Evolutionary conservation across 2,797 vertebrate species (phyloP), one percentile per base, ranked within the genome.

Genomic region (Chrysocyon brachyurus): DNA sequence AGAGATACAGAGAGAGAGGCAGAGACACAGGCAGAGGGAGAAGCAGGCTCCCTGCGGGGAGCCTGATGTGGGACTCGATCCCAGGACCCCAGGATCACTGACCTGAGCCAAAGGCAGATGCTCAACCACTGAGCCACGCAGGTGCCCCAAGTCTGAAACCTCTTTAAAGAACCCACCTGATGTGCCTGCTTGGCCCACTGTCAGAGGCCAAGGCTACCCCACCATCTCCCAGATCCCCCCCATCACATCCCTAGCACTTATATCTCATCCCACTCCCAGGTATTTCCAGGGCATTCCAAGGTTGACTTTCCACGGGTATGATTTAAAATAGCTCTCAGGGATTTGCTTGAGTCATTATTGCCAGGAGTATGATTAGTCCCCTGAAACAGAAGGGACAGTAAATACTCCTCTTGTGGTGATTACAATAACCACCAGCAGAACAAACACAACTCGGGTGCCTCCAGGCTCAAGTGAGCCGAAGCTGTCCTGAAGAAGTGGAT

Each of bases 361-460:
- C 64, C 91, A 81, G 16, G 59, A 79, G 78, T 46, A 86, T 9
- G 57, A 85, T 81, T 36, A 66, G 75, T 83, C n/a, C 28, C 66
- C 57, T 57, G 63, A 63, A 94, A 86, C 24, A 12, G 22, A 94
- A 24, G 46, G 36, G 15, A 52, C 28, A n/a, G 83, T 77, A 77
- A 95, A 85, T 72, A 82, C 54, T 91, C 59, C 86, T 95, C 94
- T 79, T 81, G 83, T 68, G 28, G 46, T 59, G 59, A 93, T 94
- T 46, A 81, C 66, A 94, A 33, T 57, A 72, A 94, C 46, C 2
- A 2, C 14, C 21, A 79, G 57, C 57, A 87, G 68, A 96, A 75
- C 40, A 94, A 88, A 94, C 70, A 77, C 81, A 46, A 26, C 40
- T 77, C 72, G 6, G 12, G 88, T 22, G 33, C 78, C 91, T 91